Conservation (phyloP, 2,113 vertebrate species). For the Phalacrocorax pelagicus region DNA sequence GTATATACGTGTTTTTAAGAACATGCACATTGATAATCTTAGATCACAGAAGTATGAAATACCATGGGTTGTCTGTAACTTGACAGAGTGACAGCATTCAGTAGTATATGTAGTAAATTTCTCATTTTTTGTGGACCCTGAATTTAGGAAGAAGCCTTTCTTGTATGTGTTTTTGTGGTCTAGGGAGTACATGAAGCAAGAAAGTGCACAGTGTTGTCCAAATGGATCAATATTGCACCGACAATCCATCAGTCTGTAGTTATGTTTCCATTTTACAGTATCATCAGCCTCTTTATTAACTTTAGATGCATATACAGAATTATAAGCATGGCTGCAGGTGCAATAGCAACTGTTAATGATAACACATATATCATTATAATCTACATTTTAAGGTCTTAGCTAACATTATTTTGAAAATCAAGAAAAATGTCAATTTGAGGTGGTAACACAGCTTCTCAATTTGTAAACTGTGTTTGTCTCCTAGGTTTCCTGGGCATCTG, state of each 20-base stretch:
- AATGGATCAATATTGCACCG: not conserved
- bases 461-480: not conserved
- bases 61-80: not conserved
- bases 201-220: not conserved
- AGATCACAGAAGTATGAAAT: not conserved
- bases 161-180: not conserved
- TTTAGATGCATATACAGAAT: not conserved
- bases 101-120: not conserved
- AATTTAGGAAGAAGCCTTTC: not conserved
- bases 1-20: not conserved
- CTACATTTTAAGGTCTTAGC: not conserved
- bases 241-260: not conserved
- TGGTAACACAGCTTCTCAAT: not conserved
- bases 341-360: not conserved
- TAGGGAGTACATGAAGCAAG: not conserved
- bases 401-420: not conserved
- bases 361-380: not conserved
- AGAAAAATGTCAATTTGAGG: not conserved
- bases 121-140: not conserved
- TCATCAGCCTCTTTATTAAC: not conserved
- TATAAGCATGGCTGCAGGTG: not conserved
- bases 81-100: not conserved
- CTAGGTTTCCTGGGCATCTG: not conserved
- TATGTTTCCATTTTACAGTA: not conserved
- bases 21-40: not conserved